Evolutionary conservation across 2,113 vertebrate species (phyloP), one percentile per base, ranked within the genome.

Genomic region (Pterocles orientalis): DNA sequence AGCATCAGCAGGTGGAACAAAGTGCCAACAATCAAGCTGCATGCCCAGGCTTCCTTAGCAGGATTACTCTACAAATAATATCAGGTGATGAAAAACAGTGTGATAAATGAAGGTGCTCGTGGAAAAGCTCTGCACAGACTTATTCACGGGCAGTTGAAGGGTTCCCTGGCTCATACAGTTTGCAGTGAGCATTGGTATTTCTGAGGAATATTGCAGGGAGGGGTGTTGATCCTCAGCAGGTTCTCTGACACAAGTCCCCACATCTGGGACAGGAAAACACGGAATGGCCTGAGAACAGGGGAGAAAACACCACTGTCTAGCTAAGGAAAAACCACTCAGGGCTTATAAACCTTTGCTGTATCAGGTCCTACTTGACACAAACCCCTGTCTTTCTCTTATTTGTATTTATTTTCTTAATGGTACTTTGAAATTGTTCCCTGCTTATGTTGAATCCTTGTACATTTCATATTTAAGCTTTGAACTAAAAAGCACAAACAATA

Each of bases 11-110:
- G 1, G 7, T 61, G 45, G 29, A 60, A 75, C 86, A 29, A 68
- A 82, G 90, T 82, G 94, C 86, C 88, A 92, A 56, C 61, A 56
- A 71, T 18, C 34, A n/a, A 60, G 29, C 84, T 79, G 87, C 39
- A 20, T 78, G 88, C 79, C 90, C 90, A 41, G 93, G 82, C 86
- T 43, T 79, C 83, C 81, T 33, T 60, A 68, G 77, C 77, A 53
- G 83, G 84, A 61, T 53, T 76, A 50, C 83, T 82, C 83, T 58
- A 61, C 83, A 82, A 71, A 65, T 61, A 50, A 1, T 86, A 92
- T 62, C 95, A 82, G 83, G 88, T 89, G 95, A 87, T 62, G 86
- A 94, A 94, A 95, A 84, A 7, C 54, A 17, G n/a, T 2, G 41
- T 47, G 94, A 96, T 87, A 94, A 92, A 91, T 47, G 58, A 56